These are phyloP conservation scores for Ellobium chinense DNA, from an alignment of 2,888 invertebrate species.

Conservation along the genomic window DNA sequence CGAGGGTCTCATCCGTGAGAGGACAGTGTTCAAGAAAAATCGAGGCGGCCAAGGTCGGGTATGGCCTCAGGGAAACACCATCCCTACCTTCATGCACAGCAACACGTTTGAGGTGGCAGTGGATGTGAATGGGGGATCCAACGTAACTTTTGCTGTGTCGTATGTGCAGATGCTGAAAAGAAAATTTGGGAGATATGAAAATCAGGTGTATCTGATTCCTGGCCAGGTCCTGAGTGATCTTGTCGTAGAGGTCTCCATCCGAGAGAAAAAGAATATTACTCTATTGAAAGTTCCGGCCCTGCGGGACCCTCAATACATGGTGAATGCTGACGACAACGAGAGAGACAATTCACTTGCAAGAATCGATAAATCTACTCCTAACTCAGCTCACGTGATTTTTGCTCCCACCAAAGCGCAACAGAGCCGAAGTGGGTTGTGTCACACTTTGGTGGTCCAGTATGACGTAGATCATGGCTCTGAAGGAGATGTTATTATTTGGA, in stretches of 20 bases:
- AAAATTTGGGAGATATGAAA: constrained; percentile 85
- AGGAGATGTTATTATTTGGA: constrained; percentile 79
- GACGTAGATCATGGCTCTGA: constrained; percentile 84
- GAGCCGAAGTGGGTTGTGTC: constrained; percentile 76
- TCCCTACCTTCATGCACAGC: constrained; percentile 48
- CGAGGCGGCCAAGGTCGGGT: neutral
- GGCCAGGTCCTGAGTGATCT: constrained; percentile 84
- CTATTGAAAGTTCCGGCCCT: constrained; percentile 12
- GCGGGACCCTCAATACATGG: neutral
- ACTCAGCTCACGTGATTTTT: constrained; percentile 61
- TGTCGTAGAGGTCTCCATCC: constrained; percentile 84
- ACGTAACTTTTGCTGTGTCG: constrained; percentile 85
- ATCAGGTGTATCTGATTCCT: constrained; percentile 85
- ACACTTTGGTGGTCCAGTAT: constrained; percentile 86
- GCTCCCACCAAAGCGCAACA: constrained; percentile 58
- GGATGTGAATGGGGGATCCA: constrained; percentile 84
- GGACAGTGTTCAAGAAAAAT: neutral
- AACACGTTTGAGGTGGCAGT: constrained; percentile 80
- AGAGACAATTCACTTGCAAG: constrained; percentile 53
- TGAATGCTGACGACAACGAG: too few species aligned
- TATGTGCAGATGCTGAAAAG: constrained; percentile 87
- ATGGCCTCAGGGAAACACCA: too few species aligned
- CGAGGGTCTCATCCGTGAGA: neutral
- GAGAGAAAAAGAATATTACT: neutral
- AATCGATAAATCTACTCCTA: constrained; percentile 58